Base-by-base conservation (phyloP, 2,113 vertebrate species). In the Suncus etruscus region DNA sequence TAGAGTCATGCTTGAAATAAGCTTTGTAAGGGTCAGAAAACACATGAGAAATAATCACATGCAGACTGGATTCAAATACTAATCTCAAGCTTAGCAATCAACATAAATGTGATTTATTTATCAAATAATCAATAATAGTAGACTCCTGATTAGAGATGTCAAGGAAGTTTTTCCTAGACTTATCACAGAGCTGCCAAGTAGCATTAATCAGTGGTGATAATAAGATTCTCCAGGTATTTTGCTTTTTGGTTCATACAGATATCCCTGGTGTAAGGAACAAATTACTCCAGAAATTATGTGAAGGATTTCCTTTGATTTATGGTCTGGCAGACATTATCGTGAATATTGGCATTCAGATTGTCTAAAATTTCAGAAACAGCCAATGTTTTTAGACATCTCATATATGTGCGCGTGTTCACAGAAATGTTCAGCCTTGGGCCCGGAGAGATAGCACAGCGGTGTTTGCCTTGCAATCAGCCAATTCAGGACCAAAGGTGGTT, bases 161-260 rank as follows among this genome's bases (percentile, higher is more conserved):
- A 93, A 31, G 48, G 75, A 48, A 89, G 10, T 50, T 31, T 50
- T 61, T 15, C 48, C 54, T 87, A 72, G 51, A 31, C 58, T 90
- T 91, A 78, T 73, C 77, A 80, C 89, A 83, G 69, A 79, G 54
- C 79, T 92, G 75, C 45, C 86, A 84, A 69, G 94, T 87, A 82
- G 47, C 77, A 81, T 93, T 94, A 70, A 88, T 88, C 78, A 54
- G 10, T 76, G 58, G 50, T 94, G 83, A 83, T 85, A 91, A 58
- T 91, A 90, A 92, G 4, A 86, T 91, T 95, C 90, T 92, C 72
- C 61, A 92, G 85, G 50, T 90, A 83, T 87, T 94, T 93, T 95
- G 76, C 75, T 89, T 61, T 90, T 72, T 91, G 89, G 82, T 83
- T 86, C 31, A 78, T 65, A 65, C 65, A 61, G 16, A 90, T 73